phyloP scores from a whole-genome alignment of 2,888 invertebrate species.

The Ametastegia equiseti region DNA sequence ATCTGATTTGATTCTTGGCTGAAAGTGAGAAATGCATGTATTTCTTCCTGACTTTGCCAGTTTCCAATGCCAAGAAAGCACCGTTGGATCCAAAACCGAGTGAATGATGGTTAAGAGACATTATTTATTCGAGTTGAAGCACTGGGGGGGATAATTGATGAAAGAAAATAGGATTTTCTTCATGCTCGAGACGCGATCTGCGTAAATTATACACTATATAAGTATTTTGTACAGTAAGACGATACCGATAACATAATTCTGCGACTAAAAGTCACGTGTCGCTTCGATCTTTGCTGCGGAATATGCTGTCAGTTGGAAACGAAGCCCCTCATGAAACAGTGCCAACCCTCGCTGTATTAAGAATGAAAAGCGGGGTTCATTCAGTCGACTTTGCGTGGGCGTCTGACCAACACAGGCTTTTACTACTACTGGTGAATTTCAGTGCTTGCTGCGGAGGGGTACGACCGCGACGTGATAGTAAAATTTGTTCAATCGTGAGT shows the following conservation, averaged over 20 bases:
- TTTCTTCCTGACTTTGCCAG: not conserved
- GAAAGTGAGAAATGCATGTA: no score
- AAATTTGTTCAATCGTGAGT: not conserved
- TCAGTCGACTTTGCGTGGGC: constrained; percentile 38
- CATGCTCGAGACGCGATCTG: not conserved
- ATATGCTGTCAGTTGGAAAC: constrained; percentile 14
- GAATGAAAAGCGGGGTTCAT: constrained; percentile 42
- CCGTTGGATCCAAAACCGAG: not conserved
- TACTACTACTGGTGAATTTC: constrained; percentile 18
- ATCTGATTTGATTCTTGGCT: not conserved
- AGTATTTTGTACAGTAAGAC: constrained; percentile 12
- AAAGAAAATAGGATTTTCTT: not conserved
- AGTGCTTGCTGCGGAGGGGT: not conserved
- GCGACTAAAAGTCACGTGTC: constrained; percentile 8
- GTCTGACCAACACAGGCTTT: not conserved
- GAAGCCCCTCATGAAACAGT: constrained; percentile 34
- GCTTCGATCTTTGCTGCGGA: not conserved
- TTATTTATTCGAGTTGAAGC: not conserved
- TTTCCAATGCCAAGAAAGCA: not conserved
- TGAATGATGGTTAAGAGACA: not conserved
- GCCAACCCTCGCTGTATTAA: constrained; percentile 18
- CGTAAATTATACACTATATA: not conserved
- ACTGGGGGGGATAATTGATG: not conserved
- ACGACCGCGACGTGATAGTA: not conserved
- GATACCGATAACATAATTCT: not conserved